Evolutionary conservation across 2,797 vertebrate species (phyloP), one percentile per base, ranked within the genome.

Genomic region (Amniataba percoides): DNA sequence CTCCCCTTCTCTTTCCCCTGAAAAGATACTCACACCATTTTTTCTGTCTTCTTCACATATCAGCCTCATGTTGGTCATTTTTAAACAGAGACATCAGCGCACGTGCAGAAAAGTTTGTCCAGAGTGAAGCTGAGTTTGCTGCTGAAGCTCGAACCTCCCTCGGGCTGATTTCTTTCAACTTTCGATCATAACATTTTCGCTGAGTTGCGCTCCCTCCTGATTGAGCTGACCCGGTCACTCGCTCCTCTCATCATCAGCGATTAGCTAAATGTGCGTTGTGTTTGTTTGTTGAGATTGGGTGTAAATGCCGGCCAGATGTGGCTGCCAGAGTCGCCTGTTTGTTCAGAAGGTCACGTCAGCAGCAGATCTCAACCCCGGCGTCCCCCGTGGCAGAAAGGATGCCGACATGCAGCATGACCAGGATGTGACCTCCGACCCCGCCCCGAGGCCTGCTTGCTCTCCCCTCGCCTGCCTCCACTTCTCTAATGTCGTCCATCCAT

Each of bases 221-320:
- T 83, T 58, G 84, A 78, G 31, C n/a, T 74, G 72, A 89, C 79
- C 86, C 40, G 61, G 82, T 84, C 84, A 76, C 65, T 74, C 9
- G 10, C 61, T 78, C 74, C 80, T 87, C 78, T 96, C 94, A 91
- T 95, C 95, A 87, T 92, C 90, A 83, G 87, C 91, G 88, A 93
- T 95, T 94, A 94, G 80, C 72, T 89, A 89, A 93, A 93, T 83
- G 93, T 79, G 89, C 89, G 92, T 94, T 88, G 93, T 94, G 95
- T 96, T 96, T 96, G 91, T 86, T 88, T 87, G 82, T 69, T 23
- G 65, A 85, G 95, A 95, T 95, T 94, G 93, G 95, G 95, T 96
- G 95, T 94, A 96, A 97, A 97, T 94, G 92, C 80, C 75, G 89
- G 92, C 95, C 96, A 97, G 95, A 97, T 97, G 96, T 93, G 93